Evolutionary conservation across 1,140 invertebrate genomes (phyloP), one percentile per base, ranked within the genome.

Genomic region (Drosophila simulans): DNA sequence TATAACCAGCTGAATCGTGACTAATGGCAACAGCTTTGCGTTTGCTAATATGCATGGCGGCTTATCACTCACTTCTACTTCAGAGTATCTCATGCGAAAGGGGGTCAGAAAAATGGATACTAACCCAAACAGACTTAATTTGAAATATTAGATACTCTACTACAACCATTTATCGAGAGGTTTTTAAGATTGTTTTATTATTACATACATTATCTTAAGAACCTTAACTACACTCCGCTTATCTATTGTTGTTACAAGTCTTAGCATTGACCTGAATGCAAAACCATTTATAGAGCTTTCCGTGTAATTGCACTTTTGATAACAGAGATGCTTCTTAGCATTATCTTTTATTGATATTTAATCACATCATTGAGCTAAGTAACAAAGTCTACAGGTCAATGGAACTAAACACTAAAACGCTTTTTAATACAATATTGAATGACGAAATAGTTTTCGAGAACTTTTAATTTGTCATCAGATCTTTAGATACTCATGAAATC

Each of bases 1-100:
- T 76, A 76, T 66, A 76, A 76, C 17, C 31, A 45, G 56, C 27
- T 40, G 51, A 56, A 34, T 55, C 49, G 62, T 76, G 72, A 76
- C 71, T 76, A 76, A 76, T 76, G 17, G 40, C 39, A n/a, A 11
- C 59, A 35, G 62, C 46, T 63, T 37, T 43, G 35, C 27, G 8
- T 40, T 46, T 55, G 35, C 35, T 70, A 27, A 70, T 49, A 34
- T 42, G 51, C 51, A 15, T 5, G 10, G 43, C n/a, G 25, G 51
- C 66, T 70, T 42, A 70, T 70, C 64, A 46, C 48, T 65, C 25
- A 11, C 34, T 25, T 17, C 34, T 13, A 22, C 20, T 22, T 22
- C 20, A 2, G 20, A 22, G 35, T 40, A 3, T 48, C 63, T 17
- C 15, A 4, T 20, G 59, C 12, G 17, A 63, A 64, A 68, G 17